Base-by-base conservation (phyloP, 1,140 invertebrate genomes). In the Thrips palmi region DNA sequence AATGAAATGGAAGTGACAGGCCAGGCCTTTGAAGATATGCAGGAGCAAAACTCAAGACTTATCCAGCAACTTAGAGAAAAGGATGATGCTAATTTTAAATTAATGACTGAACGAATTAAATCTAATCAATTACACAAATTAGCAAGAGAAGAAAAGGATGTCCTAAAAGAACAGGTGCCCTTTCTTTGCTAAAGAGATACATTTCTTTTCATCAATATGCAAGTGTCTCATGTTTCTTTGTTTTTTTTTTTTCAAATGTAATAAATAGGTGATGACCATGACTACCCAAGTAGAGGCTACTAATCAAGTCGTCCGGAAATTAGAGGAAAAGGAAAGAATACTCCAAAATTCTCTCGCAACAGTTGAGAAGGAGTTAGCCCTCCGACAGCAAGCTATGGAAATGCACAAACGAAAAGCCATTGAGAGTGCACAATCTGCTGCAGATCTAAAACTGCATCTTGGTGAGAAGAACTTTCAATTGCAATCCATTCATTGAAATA, bases 1-100 rank as follows among this genome's bases (percentile, higher is more conserved):
- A 96, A 91, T 53, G 96, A 99, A 59, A 96, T 98, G 86, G 96
- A 99, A 58, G 89, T 97, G 1, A 99, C 92, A 0, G 93, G 93
- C 0, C 91, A 96, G 60, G 94, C 94, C 0, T 97, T 96, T 56
- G 93, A 98, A 60, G 92, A 97, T 52, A 96, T 97, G 89, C 92
- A 97, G 59, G 92, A 97, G 53, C 91, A 97, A 58, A 98, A 98
- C 62, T 87, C 86, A 0, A 63, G 93, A 20, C 65, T 98, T 8
- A 85, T 98, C 34, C 89, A 97, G 50, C 92, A 97, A 57, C 60
- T 98, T 12, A 63, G 88, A 2, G 93, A 98, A 55, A 98, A 97
- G 52, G 94, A 98, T 56, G 93, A 99, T 55, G 92, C 93, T 2
- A 98, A 98, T 60, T 97, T 99, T 52, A 98, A 98, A 60, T 71